Evolutionary conservation across 2,888 invertebrate species (phyloP).

Genomic region (Villa cingulata): DNA sequence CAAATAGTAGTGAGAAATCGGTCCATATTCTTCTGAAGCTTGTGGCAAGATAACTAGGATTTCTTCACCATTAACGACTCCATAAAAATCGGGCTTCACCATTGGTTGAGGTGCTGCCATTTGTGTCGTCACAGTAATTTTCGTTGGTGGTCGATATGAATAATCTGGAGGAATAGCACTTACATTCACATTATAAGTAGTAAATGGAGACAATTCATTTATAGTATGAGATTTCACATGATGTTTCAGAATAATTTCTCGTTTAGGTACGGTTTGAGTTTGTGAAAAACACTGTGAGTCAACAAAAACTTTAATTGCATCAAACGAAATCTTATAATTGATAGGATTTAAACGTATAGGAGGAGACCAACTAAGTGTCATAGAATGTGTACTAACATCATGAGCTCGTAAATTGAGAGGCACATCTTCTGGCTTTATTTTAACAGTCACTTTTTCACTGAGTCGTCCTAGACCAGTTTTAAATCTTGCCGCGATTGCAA

Average conservation of each 20-base stretch:
- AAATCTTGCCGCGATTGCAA: slow-evolving; percentile 77
- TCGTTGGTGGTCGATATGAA: slow-evolving; percentile 76
- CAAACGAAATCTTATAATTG: slow-evolving; percentile 80
- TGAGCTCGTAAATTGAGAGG: slow-evolving; percentile 77
- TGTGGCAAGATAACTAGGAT: slow-evolving; percentile 86
- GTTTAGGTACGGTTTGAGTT: slow-evolving; percentile 63
- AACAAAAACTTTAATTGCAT: slow-evolving; percentile 85
- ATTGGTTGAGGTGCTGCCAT: slow-evolving; percentile 94
- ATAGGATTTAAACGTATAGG: slow-evolving; percentile 79
- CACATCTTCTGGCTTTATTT: slow-evolving; percentile 86
- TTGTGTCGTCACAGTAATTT: slow-evolving; percentile 87
- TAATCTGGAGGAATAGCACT: slow-evolving; percentile 77
- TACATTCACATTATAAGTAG: slow-evolving; percentile 87
- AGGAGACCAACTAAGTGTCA: slow-evolving; percentile 82
- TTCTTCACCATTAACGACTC: slow-evolving; percentile 72
- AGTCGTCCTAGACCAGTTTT: slow-evolving; percentile 69
- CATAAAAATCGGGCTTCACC: slow-evolving; percentile 90
- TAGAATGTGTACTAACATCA: slow-evolving; percentile 84
- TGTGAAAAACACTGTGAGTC: slow-evolving; percentile 89
- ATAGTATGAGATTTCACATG: slow-evolving; percentile 61
- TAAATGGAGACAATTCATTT: slow-evolving; percentile 81
- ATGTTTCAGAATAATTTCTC: slow-evolving; percentile 58
- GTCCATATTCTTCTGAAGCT: slow-evolving; percentile 96
- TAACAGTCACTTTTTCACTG: slow-evolving; percentile 78
- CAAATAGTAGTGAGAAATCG: slow-evolving; percentile 92